Evolutionary conservation across 2,797 vertebrate species (phyloP).

Genomic region (Myotis planiceps): DNA sequence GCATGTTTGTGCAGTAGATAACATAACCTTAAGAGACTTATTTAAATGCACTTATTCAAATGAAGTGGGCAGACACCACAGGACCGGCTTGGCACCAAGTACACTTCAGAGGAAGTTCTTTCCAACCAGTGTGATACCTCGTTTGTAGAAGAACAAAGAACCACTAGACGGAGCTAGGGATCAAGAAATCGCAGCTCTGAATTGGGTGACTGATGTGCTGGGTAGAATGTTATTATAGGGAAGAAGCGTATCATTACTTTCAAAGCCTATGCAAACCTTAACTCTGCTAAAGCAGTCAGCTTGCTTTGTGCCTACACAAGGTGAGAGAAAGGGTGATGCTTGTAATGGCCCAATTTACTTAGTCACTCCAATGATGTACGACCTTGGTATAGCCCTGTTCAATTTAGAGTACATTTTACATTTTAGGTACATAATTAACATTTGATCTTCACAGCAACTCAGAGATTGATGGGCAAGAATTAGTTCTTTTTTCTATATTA

Average conservation of each 20-base stretch:
- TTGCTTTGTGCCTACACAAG: neutral
- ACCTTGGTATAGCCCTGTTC: neutral
- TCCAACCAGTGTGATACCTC: neutral
- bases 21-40: neutral
- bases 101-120: neutral
- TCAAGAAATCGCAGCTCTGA: conserved; percentile 62
- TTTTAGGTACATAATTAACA: neutral
- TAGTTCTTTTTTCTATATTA: neutral
- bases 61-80: neutral
- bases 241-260: neutral
- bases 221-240: neutral
- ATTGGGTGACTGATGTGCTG: neutral
- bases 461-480: neutral
- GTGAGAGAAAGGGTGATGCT: neutral
- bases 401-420: neutral
- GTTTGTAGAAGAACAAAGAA: conserved; percentile 37
- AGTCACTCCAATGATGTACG: neutral
- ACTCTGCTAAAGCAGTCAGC: neutral
- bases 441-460: neutral
- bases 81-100: neutral
- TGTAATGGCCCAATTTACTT: neutral
- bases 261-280: neutral
- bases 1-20: neutral
- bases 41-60: conserved; percentile 18
- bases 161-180: conserved; percentile 74